Evolutionary conservation across 2,113 vertebrate species (phyloP).

Genomic region (Microcebus ravelobensis): DNA sequence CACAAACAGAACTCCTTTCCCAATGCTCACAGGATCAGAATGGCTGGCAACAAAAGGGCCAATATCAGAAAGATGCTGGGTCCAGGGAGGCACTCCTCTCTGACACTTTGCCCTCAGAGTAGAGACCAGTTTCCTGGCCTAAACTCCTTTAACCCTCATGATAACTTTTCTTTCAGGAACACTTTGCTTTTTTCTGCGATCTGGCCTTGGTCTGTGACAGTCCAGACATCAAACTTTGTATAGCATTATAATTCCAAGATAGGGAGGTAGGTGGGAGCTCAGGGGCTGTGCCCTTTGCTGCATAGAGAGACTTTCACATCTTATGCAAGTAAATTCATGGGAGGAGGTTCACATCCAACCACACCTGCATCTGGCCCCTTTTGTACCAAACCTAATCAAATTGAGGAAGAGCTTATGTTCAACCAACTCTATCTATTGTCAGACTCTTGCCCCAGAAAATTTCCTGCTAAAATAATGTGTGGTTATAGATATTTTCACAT

Average conservation of each 20-base stretch:
- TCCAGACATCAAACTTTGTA: background rate
- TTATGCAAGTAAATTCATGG: too few species aligned
- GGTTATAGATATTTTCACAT: background rate
- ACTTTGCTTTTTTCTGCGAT: background rate
- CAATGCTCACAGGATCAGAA: background rate
- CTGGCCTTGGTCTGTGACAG: background rate
- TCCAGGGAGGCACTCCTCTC: background rate
- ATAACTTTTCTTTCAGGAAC: background rate
- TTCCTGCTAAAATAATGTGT: background rate
- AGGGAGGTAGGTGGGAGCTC: background rate
- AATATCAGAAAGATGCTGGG: fast-evolving
- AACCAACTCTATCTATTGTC: background rate
- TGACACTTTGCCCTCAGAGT: background rate
- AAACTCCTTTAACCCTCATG: background rate
- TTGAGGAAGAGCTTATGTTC: background rate
- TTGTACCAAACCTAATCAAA: background rate
- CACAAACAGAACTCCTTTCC: background rate
- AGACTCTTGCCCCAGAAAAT: background rate
- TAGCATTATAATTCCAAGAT: background rate
- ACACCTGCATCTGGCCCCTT: background rate
- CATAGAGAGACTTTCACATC: fast-evolving
- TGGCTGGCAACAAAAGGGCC: background rate
- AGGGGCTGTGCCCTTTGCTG: background rate
- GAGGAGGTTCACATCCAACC: fast-evolving
- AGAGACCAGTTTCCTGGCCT: background rate